These are phyloP conservation scores for Sarcophaga bullata DNA, from an alignment of 1,140 invertebrate species.

Conservation along the genomic window DNA sequence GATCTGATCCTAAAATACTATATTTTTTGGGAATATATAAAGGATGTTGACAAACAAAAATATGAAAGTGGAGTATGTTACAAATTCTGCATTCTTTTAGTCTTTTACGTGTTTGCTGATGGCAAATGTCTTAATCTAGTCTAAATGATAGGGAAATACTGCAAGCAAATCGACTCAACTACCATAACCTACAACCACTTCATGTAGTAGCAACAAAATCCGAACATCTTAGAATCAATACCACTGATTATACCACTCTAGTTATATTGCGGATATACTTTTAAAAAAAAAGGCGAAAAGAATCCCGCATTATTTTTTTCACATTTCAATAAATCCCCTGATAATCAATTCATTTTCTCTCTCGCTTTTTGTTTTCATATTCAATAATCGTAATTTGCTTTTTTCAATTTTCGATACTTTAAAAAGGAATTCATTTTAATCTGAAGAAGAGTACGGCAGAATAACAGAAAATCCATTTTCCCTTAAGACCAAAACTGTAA, in stretches of 20 bases:
- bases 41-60: too few relatives aligned
- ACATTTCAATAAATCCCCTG: conserved; percentile 29
- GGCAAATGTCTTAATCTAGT: too few relatives aligned
- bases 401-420: conserved; percentile 13
- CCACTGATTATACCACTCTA: neutral
- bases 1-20: too few relatives aligned
- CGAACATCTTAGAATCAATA: too few relatives aligned
- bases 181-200: too few relatives aligned
- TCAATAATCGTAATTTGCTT: neutral
- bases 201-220: too few relatives aligned
- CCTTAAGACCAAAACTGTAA: neutral
- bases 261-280: neutral
- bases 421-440: conserved; percentile 11
- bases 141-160: too few relatives aligned
- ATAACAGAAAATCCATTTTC: neutral
- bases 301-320: neutral
- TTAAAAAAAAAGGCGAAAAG: neutral
- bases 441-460: neutral
- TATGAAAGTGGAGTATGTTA: too few relatives aligned
- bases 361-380: neutral
- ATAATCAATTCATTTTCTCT: conserved; percentile 22
- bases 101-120: too few relatives aligned
- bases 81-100: too few relatives aligned
- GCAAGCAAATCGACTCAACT: too few relatives aligned
- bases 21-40: too few relatives aligned